Conservation (phyloP, 2,888 invertebrate species). For the Apodemia zela region DNA sequence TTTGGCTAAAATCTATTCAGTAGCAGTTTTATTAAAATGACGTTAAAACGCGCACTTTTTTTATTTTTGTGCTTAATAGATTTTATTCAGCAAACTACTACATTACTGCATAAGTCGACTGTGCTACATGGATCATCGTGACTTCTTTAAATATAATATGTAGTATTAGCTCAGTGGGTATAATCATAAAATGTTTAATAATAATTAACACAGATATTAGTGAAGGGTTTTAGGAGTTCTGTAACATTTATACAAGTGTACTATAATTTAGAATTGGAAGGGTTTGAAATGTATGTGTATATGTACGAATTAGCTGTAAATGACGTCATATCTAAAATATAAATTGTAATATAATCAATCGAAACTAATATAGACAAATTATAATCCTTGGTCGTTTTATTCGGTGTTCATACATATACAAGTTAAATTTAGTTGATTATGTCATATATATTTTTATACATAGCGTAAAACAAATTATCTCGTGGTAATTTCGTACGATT, state of each 20-base stretch:
- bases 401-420: background rate
- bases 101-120: background rate
- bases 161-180: background rate
- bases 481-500: background rate
- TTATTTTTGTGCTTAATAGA: background rate
- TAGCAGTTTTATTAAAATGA: background rate
- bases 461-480: background rate
- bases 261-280: conserved; percentile 2
- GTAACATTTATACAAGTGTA: conserved; percentile 12
- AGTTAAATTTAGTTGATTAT: background rate
- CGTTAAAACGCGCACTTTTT: background rate
- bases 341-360: conserved; percentile 1
- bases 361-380: background rate
- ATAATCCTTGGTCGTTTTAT: background rate
- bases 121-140: background rate
- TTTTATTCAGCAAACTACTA: background rate
- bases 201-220: background rate
- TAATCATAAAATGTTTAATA: background rate
- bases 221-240: conserved; percentile 15
- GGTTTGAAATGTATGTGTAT: background rate
- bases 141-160: too few species aligned
- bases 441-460: background rate
- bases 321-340: conserved; percentile 16
- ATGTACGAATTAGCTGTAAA: conserved; percentile 13
- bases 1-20: background rate